Evolutionary conservation across 2,888 invertebrate species (phyloP).

Genomic region (Idaea biselata): DNA sequence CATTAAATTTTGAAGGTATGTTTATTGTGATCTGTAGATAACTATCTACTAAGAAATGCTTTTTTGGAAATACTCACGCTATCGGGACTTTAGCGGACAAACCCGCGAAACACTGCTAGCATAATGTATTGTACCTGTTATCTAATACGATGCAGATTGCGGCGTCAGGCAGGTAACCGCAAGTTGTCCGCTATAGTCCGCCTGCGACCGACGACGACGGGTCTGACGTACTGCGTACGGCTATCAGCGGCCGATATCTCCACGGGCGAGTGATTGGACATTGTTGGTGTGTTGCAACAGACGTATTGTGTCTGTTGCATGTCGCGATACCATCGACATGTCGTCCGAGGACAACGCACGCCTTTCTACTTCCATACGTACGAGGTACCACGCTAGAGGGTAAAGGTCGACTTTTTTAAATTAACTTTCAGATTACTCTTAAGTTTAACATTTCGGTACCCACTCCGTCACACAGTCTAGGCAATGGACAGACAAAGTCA

Average conservation of each 20-base stretch:
- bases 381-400: background rate
- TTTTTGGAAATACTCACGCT: too few relatives aligned
- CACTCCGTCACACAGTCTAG: too few relatives aligned
- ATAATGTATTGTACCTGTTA: too few relatives aligned
- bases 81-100: too few relatives aligned
- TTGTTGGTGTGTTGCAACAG: background rate
- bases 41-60: too few relatives aligned
- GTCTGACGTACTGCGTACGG: background rate
- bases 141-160: too few relatives aligned
- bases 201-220: background rate
- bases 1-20: too few relatives aligned
- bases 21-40: too few relatives aligned
- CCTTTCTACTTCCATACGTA: background rate
- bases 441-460: background rate
- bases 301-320: background rate
- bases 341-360: background rate
- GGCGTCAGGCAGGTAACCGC: background rate
- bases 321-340: slow-evolving; percentile 1
- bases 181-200: background rate
- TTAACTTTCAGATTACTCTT: background rate
- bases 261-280: background rate
- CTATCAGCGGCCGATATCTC: background rate
- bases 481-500: too few relatives aligned
- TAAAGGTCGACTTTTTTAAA: background rate
- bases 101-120: too few relatives aligned